Evolutionary conservation across 2,797 vertebrate species (phyloP).

Genomic region (Propithecus deckenii): DNA sequence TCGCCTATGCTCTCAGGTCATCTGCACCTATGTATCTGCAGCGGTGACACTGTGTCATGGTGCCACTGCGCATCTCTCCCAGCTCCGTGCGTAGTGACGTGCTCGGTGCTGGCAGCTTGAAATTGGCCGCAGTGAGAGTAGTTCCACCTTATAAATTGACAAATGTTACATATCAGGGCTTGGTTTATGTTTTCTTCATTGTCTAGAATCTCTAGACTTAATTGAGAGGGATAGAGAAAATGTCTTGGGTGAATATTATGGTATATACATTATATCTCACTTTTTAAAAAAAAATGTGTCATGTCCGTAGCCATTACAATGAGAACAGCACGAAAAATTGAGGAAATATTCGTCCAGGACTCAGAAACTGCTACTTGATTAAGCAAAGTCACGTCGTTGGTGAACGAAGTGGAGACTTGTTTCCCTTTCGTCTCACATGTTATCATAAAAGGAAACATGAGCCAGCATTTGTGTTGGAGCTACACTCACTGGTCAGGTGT

Average conservation of each 20-base stretch:
- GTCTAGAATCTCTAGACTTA: background rate
- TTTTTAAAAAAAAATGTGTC: background rate
- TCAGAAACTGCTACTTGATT: background rate
- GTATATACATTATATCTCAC: background rate
- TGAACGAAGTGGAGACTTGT: background rate
- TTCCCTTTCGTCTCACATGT: background rate
- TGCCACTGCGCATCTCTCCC: background rate
- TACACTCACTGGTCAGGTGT: background rate
- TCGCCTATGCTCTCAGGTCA: background rate
- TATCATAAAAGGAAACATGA: background rate
- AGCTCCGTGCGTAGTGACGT: background rate
- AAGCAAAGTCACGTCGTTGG: no score
- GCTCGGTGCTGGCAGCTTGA: background rate
- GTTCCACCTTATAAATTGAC: background rate
- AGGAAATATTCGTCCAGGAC: background rate
- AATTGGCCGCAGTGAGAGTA: accelerated
- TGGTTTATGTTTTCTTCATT: background rate
- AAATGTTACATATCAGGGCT: background rate
- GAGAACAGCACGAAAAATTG: background rate
- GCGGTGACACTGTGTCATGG: accelerated
- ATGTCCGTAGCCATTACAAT: background rate
- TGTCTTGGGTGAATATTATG: background rate
- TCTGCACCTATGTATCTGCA: accelerated
- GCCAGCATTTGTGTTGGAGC: background rate
- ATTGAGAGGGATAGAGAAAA: background rate